Evolutionary conservation across 2,888 invertebrate species (phyloP), one percentile per base, ranked within the genome.

Genomic region (Dusona sp.): DNA sequence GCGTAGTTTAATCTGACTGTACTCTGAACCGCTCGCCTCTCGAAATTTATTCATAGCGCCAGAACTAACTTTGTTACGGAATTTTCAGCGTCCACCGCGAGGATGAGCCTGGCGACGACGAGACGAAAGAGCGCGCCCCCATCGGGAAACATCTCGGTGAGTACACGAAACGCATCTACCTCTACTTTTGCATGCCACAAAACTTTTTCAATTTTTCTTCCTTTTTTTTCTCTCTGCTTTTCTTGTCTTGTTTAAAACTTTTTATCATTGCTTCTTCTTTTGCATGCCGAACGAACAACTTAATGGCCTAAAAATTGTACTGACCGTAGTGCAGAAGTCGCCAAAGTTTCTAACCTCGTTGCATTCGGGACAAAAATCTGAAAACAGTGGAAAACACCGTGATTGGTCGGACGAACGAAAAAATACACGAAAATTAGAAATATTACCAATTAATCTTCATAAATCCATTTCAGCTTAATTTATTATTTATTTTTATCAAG

Each of bases 41-140:
- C 87, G 89, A 93, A 94, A 93, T 94, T 93, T 93, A 93, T 94
- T 93, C 93, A 94, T 93, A 92, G 92, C 91, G 89, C 85, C 64
- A 42, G 90, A 89, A 91, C 89, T 93, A 93, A 94, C 92, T 91
- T 90, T 91, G 92, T 93, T 94, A 92, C 91, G 90, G 90, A 88
- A 90, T 90, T 93, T 92, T 92, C 91, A 91, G 90, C 88, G 89
- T n/a, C 82, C 78, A 79, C 86, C 78, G 79, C 65, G 78, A 51
- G 72, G 84, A 85, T 88, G 89, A 88, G 88, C 89, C 88, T 87
- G 38, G 16, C 65, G 68, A 67, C 57, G 42, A 70, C 72, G 78
- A 83, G 73, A 70, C 64, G 72, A 78, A 68, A 83, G 77, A 80
- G 73, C 75, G 36, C 25, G 33, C 67, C 45, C 42, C 73, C 48